Evolutionary conservation across 2,113 vertebrate genomes (phyloP).

Genomic region (Rhineura floridana): DNA sequence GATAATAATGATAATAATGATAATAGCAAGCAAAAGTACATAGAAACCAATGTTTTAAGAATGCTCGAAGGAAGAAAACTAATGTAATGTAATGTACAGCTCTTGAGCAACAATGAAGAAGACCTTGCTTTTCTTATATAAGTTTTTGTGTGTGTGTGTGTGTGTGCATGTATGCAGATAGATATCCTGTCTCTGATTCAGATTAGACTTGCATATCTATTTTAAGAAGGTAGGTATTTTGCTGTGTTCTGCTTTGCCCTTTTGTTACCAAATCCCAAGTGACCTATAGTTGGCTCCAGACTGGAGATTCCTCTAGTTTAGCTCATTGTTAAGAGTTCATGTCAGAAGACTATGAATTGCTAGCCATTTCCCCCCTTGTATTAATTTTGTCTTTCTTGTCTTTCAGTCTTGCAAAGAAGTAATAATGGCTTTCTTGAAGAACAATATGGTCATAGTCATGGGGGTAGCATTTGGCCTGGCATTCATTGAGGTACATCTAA

Average conservation of each 20-base stretch:
- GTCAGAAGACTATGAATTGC: slow-evolving; percentile 24
- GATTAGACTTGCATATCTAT: no score
- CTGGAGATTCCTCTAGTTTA: not conserved
- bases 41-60: no score
- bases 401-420: slow-evolving; percentile 67
- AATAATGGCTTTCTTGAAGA: slow-evolving; percentile 27
- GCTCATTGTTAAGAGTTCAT: not conserved
- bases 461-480: slow-evolving; percentile 78
- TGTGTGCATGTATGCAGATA: no score
- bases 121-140: no score
- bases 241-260: not conserved
- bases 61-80: no score
- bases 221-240: not conserved
- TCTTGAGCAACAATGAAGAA: no score
- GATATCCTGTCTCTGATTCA: no score
- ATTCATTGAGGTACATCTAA: slow-evolving; percentile 74
- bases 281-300: not conserved
- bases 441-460: slow-evolving; percentile 58
- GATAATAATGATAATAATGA: no score
- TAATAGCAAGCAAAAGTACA: no score
- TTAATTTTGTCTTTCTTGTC: slow-evolving; percentile 32
- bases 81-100: no score
- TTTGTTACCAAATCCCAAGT: not conserved
- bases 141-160: no score
- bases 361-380: slow-evolving; percentile 21